Conservation (phyloP, 2,797 vertebrate genomes). For the Enteromius radiatus region DNA sequence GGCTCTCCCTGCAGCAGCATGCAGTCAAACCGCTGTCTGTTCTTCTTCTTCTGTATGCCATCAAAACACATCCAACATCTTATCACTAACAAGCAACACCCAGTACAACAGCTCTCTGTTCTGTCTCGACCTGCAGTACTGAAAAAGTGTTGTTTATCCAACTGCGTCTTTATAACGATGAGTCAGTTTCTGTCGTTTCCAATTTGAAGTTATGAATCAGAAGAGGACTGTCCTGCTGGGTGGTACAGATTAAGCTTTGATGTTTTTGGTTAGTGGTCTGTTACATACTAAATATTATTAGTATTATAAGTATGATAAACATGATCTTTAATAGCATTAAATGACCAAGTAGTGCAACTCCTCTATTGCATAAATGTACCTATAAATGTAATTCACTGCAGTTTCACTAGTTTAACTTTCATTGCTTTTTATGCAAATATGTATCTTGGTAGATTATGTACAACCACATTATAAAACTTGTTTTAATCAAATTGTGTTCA, state of each 20-base stretch:
- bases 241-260: slow-evolving; percentile 12
- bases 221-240: slow-evolving; percentile 13
- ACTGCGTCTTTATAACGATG: neutral
- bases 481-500: neutral
- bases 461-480: neutral
- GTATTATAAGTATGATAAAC: neutral
- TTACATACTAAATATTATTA: neutral
- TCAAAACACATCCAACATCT: slow-evolving; percentile 27
- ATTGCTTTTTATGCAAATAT: neutral
- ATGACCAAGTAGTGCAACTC: neutral
- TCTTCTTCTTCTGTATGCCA: slow-evolving; percentile 1
- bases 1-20: neutral
- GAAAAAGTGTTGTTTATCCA: neutral
- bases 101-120: slow-evolving; percentile 8
- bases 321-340: neutral
- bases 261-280: slow-evolving; percentile 3
- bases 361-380: neutral
- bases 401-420: neutral
- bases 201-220: slow-evolving; percentile 23
- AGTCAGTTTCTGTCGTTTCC: slow-evolving; percentile 21
- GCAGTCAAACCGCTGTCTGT: slow-evolving; percentile 3
- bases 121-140: slow-evolving; percentile 20
- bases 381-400: neutral
- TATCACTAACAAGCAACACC: slow-evolving; percentile 46
- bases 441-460: neutral